These are phyloP conservation scores for Xenotilapia caudafasciata DNA, from an alignment of 2,113 vertebrate genomes.

Conservation along the genomic window DNA sequence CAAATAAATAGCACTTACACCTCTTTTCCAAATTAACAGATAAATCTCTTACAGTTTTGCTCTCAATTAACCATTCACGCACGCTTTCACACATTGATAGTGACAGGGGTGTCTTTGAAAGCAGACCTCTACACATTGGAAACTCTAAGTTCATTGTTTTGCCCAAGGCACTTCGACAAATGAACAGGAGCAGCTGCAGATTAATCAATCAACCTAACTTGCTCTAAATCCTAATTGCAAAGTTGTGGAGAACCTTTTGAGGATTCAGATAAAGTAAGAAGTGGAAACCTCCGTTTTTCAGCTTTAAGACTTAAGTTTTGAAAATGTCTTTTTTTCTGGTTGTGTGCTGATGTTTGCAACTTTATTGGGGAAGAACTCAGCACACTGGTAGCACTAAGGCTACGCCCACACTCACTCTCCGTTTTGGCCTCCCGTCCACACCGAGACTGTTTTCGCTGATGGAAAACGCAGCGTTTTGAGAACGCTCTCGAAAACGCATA, in stretches of 20 bases:
- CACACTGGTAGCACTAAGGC: not conserved
- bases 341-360: not conserved
- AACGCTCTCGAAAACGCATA: not conserved
- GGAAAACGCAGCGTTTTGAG: not conserved
- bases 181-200: not conserved
- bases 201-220: not conserved
- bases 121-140: not conserved
- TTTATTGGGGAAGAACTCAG: not conserved
- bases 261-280: not conserved
- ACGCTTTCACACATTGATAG: not conserved
- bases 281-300: rapidly evolving
- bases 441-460: not conserved
- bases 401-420: not conserved
- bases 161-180: not conserved
- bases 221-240: not conserved
- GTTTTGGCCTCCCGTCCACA: not conserved
- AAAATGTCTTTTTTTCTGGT: not conserved
- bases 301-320: not conserved
- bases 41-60: not conserved
- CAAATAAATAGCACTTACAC: not conserved
- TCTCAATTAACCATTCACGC: not conserved
- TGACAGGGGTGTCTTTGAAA: not conserved
- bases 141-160: not conserved
- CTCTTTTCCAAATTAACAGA: not conserved
- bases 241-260: not conserved